Base-by-base conservation (phyloP, 2,113 vertebrate species). In the Pterocles burchelli region DNA sequence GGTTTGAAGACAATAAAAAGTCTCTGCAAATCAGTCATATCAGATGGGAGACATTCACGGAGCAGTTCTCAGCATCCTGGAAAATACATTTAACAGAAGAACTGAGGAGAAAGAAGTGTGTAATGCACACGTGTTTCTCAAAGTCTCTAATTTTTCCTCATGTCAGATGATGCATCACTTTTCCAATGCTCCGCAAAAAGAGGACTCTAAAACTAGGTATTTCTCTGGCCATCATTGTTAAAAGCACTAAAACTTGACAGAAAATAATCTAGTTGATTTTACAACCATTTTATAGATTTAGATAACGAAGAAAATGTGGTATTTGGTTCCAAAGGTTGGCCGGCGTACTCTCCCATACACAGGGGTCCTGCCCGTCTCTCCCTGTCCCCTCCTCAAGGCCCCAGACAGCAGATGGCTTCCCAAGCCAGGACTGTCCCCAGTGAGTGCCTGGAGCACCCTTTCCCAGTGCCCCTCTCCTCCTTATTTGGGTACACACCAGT, bases 401-500 rank as follows among this genome's bases (percentile, higher is more conserved):
- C 36, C 1, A 3, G 52, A 21, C 1, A 1, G 20, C 38, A 65
- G 48, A 52, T 0, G 6, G 24, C 26, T 55, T 79, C 31, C 46
- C 3, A 10, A 45, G 29, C 12, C 52, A 67, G 20, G 15, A 8
- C 4, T 7, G 4, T 24, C 31, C 51, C 24, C 21, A 12, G 17
- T 17, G 38, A 67, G 43, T 17, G 36, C 11, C 34, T 5, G 21
- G 41, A 79, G 24, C 67, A 63, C 3, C 11, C 17, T 48, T 38
- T 61, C 28, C 46, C 31, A 59, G 21, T 7, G 55, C 6, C 13
- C 28, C n/a, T 41, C 49, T 76, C 26, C 46, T 51, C 41, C 61
- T 11, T 14, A 9, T 0, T 0, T 13, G 28, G 20, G 18, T 22
- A 73, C 26, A 63, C 13, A 3, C 28, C 33, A 58, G 55, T 7